phyloP scores from a whole-genome alignment of 2,888 invertebrate genomes.

The Sclerodermus sp. region DNA sequence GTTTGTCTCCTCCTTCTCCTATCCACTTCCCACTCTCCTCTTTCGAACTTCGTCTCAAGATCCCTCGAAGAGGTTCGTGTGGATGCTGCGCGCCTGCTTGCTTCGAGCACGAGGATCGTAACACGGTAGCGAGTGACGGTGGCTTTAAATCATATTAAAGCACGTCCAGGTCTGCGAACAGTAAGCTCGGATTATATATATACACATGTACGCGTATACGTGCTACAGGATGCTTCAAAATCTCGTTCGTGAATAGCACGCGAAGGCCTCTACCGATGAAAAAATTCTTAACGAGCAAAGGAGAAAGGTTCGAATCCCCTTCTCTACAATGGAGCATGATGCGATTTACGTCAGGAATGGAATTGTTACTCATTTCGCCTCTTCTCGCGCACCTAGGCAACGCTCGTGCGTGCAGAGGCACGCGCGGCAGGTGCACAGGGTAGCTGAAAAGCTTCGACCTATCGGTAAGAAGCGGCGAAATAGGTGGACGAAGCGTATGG shows the following conservation, averaged over 20 bases:
- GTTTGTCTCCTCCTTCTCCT: slow-evolving; percentile 12
- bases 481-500: slow-evolving; percentile 11
- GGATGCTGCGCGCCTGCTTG: background rate
- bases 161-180: slow-evolving; percentile 29
- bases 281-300: no score
- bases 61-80: slow-evolving; percentile 20
- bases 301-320: no score
- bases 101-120: slow-evolving; percentile 29
- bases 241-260: no score
- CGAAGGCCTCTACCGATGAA: no score
- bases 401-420: background rate
- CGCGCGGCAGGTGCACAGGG: background rate
- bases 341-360: no score
- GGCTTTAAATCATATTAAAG: slow-evolving; percentile 47
- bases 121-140: slow-evolving; percentile 42
- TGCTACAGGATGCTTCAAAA: slow-evolving; percentile 12
- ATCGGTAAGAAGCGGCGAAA: slow-evolving; percentile 3
- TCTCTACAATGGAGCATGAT: no score
- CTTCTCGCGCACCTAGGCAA: no score
- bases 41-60: slow-evolving; percentile 24
- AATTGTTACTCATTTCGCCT: no score
- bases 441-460: background rate
- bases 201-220: no score
- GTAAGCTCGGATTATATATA: slow-evolving; percentile 36
- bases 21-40: background rate